Evolutionary conservation across 2,797 vertebrate species (phyloP), one percentile per base, ranked within the genome.

Genomic region (Agapornis canus): DNA sequence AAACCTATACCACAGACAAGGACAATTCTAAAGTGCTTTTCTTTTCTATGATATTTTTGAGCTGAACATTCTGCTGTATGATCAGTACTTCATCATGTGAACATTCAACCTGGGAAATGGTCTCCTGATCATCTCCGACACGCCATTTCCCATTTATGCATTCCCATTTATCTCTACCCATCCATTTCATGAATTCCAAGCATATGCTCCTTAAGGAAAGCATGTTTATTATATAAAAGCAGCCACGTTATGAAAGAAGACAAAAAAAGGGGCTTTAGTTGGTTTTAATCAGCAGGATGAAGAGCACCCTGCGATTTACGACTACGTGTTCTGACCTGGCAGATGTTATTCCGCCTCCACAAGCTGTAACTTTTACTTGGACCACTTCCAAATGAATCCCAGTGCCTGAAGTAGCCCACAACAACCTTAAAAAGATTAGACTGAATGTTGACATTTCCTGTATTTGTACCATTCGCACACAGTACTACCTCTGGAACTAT

Each of bases 371-470:
- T 94, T 66, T 88, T 90, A 89, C 90, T 7, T 92, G 68, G 76
- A 91, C 90, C 45, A 42, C 59, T 89, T 93, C 84, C 90, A 94
- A 92, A 95, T 83, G 54, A 93, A 91, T 76, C 75, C 65, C 82
- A 92, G 40, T 68, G 61, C 80, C 66, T 88, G 61, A 92, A 92
- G 43, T 0, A 60, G 54, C 31, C 57, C 65, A 64, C 42, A 94
- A 78, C 51, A 82, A 90, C 70, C 68, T 32, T 48, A 73, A 66
- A 9, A 71, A 88, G 90, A 71, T 48, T 31, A 70, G 35, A 56
- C 23, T 31, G 20, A 49, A 70, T 19, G 54, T 70, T 71, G 11
- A 52, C 19, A 20, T 85, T 87, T 88, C 61, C 78, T 12, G 6
- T n/a, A 82, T 89, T 86, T 57, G 71, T 18, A 59, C 27, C 19